These are phyloP conservation scores for Leptopilina syphax DNA, from an alignment of 2,888 invertebrate species.

Conservation along the genomic window DNA sequence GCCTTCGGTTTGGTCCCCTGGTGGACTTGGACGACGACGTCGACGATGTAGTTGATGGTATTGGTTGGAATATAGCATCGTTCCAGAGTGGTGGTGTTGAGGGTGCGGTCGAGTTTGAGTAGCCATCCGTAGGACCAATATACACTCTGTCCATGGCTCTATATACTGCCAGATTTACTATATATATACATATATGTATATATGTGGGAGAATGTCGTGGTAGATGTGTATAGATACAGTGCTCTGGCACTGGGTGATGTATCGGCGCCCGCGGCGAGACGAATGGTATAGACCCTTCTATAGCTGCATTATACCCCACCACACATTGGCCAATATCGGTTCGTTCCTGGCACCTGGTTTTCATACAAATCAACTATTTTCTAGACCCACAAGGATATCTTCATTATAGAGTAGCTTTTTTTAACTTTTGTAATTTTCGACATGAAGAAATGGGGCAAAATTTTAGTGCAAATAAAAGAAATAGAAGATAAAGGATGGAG, in stretches of 20 bases:
- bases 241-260: conserved; percentile 69
- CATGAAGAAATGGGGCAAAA: too few relatives aligned
- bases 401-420: not conserved
- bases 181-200: conserved; percentile 36
- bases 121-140: conserved; percentile 69
- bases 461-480: too few relatives aligned
- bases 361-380: conserved; percentile 38
- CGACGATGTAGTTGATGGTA: conserved; percentile 44
- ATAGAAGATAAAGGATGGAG: too few relatives aligned
- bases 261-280: conserved; percentile 74
- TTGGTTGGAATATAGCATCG: conserved; percentile 49
- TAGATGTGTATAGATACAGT: conserved; percentile 60
- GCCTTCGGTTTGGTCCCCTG: conserved; percentile 70
- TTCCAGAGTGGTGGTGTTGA: conserved; percentile 55
- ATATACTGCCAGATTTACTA: conserved; percentile 51
- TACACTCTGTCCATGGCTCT: conserved; percentile 59
- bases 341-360: conserved; percentile 43
- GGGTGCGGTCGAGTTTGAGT: conserved; percentile 72
- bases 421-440: not conserved
- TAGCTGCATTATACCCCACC: conserved; percentile 70
- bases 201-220: conserved; percentile 40
- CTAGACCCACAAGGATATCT: not conserved
- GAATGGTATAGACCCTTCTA: conserved; percentile 72
- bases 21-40: conserved; percentile 53
- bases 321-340: conserved; percentile 69